Base-by-base conservation (phyloP, 2,888 invertebrate genomes). In the Nomada fucata region DNA sequence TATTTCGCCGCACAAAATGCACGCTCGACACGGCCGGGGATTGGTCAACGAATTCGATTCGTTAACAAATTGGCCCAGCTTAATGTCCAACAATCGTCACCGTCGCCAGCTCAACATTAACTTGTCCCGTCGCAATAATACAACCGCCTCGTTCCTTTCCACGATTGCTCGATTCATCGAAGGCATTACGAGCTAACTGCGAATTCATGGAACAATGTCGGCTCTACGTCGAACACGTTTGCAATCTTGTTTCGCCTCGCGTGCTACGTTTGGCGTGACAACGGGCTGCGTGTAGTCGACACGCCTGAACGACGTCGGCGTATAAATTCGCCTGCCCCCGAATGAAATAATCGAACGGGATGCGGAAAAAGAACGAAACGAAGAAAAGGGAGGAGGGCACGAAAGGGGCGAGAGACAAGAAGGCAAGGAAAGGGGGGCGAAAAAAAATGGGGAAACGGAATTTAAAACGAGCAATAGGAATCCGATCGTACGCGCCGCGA, bases 201-300 rank as follows among this genome's bases (percentile, higher is more conserved):
- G 55, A 80, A 59, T 77, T 76, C 77, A 70, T 67, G 70, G 79
- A 81, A 87, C 79, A 60, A 69, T 69, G 87, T 80, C 64, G 73
- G 76, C 67, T 64, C 69, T 78, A 74, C 67, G 59, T 55, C 47
- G 74, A 63, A 77, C 71, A 59, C 29, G 65, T 59, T 29, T 67
- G 50, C 83, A 63, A 83, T 83, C 71, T 79, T 83, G 65, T 70
- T 60, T 13, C 67, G 70, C 59, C 64, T 87, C 80, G 85, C 87
- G 86, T 85, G 87, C 61, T 67, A 84, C 84, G 70, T 74, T 79
- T 87, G 69, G 71, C 85, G 73, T 73, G 86, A 87, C 85, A 81
- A 80, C 74, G 65, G 63, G 73, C 74, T 26, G 75, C 79, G 76
- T 69, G 78, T 71, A 60, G 26, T 53, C 59, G 76, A 65, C 70